Evolutionary conservation across 2,113 vertebrate genomes (phyloP).

Genomic region (Bufo gargarizans): DNA sequence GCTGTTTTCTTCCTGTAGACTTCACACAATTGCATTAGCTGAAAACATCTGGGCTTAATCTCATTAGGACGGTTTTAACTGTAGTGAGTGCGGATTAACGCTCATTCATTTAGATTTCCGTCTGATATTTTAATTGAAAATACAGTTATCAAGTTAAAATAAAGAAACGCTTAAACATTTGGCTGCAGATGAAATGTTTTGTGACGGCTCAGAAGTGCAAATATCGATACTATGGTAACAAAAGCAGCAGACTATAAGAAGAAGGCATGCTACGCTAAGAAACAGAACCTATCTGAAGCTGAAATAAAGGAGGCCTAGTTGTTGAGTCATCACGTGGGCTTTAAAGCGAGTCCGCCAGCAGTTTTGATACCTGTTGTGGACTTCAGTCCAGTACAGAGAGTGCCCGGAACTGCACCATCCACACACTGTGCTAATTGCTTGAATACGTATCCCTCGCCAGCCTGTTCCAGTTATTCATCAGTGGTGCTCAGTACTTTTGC

Average conservation of each 20-base stretch:
- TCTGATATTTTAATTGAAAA: slow-evolving; percentile 14
- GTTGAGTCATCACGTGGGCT: neutral
- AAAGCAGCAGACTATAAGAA: neutral
- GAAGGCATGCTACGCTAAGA: neutral
- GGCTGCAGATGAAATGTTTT: slow-evolving; percentile 3
- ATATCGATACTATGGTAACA: slow-evolving; percentile 28
- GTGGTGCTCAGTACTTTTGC: too few relatives aligned
- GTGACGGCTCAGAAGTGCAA: neutral
- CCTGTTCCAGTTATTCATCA: too few relatives aligned
- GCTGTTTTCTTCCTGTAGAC: neutral
- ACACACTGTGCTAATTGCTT: too few relatives aligned
- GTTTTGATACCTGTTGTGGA: too few relatives aligned
- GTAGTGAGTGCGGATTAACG: slow-evolving; percentile 4
- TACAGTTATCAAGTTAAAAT: slow-evolving; percentile 10
- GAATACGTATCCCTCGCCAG: too few relatives aligned
- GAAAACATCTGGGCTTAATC: slow-evolving; percentile 16
- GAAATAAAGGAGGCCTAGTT: neutral
- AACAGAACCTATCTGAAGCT: neutral
- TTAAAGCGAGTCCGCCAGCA: neutral
- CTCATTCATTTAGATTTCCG: neutral
- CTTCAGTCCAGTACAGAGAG: too few relatives aligned
- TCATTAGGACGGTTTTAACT: neutral
- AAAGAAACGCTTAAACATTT: neutral
- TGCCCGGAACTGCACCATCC: too few relatives aligned
- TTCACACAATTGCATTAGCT: neutral